Evolutionary conservation across 1,140 invertebrate genomes (phyloP).

Genomic region (Solenopsis invicta): DNA sequence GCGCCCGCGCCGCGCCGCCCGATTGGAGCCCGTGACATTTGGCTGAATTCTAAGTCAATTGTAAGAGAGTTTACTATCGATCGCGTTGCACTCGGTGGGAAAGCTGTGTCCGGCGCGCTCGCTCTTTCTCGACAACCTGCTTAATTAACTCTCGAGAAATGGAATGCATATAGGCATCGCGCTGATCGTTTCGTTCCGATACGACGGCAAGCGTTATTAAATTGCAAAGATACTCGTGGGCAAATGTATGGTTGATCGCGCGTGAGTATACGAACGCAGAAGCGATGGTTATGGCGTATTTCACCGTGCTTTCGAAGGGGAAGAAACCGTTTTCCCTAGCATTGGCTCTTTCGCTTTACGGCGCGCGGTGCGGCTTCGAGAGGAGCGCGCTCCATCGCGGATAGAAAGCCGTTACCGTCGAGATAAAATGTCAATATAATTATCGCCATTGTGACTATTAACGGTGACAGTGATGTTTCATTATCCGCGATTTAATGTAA

Average conservation of each 20-base stretch:
- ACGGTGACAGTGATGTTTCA: conserved; percentile 7
- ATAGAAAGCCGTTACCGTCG: conserved; percentile 37
- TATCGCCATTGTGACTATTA: conserved; percentile 38
- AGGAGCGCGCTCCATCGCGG: conserved; percentile 2
- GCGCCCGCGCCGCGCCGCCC: too few relatives aligned
- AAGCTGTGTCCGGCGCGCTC: background rate
- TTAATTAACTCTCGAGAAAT: conserved; percentile 1
- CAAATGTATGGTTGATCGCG: background rate
- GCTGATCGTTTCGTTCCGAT: conserved; percentile 5
- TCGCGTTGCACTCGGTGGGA: background rate
- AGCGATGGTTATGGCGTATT: background rate
- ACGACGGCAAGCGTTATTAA: conserved; percentile 11
- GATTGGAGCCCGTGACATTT: conserved; percentile 13
- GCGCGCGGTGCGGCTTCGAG: background rate
- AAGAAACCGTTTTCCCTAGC: conserved; percentile 17
- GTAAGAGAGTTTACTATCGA: conserved; percentile 14
- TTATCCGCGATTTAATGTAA: conserved; percentile 4
- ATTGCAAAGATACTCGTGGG: background rate
- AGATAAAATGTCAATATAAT: conserved; percentile 49
- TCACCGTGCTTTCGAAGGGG: conserved; percentile 9
- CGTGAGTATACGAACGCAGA: background rate
- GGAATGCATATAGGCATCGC: conserved; percentile 1
- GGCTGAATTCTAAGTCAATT: background rate
- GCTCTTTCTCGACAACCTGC: background rate
- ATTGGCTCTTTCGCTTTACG: background rate